phyloP scores from a whole-genome alignment of 1,140 invertebrate genomes.

The Anthonomus grandis region DNA sequence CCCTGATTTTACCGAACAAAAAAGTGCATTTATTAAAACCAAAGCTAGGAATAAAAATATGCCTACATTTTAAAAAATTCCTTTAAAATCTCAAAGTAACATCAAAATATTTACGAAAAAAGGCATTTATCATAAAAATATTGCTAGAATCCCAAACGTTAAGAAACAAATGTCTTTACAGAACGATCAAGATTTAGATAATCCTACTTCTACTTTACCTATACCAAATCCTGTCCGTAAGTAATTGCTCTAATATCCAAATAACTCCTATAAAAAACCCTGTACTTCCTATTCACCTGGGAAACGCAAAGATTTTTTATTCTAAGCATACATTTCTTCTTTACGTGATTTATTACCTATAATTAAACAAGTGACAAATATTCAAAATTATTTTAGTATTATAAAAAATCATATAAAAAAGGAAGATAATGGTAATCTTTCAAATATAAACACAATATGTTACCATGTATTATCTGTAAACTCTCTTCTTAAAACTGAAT shows the following conservation, averaged over 20 bases:
- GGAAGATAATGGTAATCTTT: neutral
- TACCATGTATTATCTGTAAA: too few relatives aligned
- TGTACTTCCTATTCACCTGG: too few relatives aligned
- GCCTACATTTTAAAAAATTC: conserved; percentile 2
- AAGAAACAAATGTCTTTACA: too few relatives aligned
- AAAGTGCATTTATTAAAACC: too few relatives aligned
- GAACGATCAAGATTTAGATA: neutral
- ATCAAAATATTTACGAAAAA: too few relatives aligned
- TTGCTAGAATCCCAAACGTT: too few relatives aligned
- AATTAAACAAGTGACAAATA: neutral
- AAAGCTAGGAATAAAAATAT: neutral
- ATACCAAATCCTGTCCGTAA: too few relatives aligned
- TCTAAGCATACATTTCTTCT: neutral
- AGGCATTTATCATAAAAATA: neutral
- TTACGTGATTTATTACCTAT: neutral
- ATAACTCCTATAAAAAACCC: neutral
- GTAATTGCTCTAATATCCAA: too few relatives aligned
- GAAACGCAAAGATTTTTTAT: neutral
- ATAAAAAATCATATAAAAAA: too few relatives aligned
- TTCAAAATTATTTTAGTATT: too few relatives aligned
- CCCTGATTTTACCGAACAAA: too few relatives aligned
- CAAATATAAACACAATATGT: neutral
- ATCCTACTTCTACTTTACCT: neutral
- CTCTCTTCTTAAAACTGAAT: neutral
- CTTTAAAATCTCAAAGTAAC: too few relatives aligned